Conservation (phyloP, 1,140 invertebrate genomes). For the Plectus sambesii region DNA sequence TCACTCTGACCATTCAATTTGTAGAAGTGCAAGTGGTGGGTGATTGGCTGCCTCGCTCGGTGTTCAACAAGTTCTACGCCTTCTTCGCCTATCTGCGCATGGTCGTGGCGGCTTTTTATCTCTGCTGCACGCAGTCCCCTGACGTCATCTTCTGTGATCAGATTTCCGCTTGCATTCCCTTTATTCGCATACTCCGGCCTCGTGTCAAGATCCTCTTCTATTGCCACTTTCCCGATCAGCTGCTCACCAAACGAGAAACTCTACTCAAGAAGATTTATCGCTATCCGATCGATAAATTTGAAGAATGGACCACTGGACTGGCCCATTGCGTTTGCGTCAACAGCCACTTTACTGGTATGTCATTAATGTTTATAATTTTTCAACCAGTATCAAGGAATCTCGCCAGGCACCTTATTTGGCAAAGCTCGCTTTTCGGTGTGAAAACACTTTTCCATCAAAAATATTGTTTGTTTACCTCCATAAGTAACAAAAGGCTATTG, state of each 20-base stretch:
- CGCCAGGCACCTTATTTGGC: too few species aligned
- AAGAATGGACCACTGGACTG: conserved; percentile 69
- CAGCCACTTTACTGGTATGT: conserved; percentile 74
- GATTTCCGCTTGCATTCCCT: conserved; percentile 30
- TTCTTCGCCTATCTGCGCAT: conserved; percentile 86
- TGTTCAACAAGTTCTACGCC: conserved; percentile 75
- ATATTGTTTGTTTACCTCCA: too few species aligned
- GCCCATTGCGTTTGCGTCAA: conserved; percentile 84
- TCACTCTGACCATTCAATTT: conserved; percentile 12
- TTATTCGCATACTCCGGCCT: conserved; percentile 52
- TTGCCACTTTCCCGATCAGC: conserved; percentile 92
- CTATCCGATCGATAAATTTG: conserved; percentile 74
- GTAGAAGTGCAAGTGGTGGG: conserved; percentile 64
- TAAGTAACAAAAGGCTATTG: too few species aligned
- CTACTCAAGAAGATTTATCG: conserved; percentile 58
- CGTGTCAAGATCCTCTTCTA: conserved; percentile 72
- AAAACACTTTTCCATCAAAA: too few species aligned
- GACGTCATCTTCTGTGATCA: conserved; percentile 85
- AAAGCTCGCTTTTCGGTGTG: too few species aligned
- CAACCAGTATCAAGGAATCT: too few species aligned
- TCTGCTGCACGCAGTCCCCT: conserved; percentile 54
- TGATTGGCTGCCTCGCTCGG: conserved; percentile 65
- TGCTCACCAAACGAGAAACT: conserved; percentile 61
- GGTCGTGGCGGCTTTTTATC: conserved; percentile 64
- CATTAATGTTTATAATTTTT: too few species aligned